These are phyloP conservation scores for Lerema accius DNA, from an alignment of 1,140 invertebrate genomes.

Conservation along the genomic window DNA sequence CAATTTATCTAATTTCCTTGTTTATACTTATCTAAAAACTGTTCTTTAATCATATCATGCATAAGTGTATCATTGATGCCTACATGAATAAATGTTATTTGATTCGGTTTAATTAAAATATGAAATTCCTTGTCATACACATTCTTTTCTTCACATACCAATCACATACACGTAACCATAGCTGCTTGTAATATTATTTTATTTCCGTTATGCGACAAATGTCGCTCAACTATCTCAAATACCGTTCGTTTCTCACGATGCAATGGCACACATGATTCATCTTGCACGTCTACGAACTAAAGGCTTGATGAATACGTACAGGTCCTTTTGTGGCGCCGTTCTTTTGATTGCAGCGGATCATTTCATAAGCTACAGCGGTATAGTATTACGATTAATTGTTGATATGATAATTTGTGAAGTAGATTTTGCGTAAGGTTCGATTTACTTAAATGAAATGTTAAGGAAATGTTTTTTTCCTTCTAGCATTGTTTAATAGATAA, in stretches of 20 bases:
- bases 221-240: constrained; percentile 14
- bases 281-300: neutral
- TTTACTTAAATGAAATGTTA: too few species aligned
- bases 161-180: constrained; percentile 2
- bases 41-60: too few species aligned
- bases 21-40: too few species aligned
- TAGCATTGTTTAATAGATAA: too few species aligned
- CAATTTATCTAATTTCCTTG: too few species aligned
- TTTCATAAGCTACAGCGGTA: constrained; percentile 10
- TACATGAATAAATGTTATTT: too few species aligned
- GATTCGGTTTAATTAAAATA: too few species aligned
- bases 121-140: too few species aligned
- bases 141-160: neutral
- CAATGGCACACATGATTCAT: constrained; percentile 20
- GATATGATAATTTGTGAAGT: neutral
- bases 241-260: constrained; percentile 30
- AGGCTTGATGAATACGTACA: constrained; percentile 9
- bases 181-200: constrained; percentile 6
- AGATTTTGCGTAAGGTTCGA: neutral
- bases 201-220: constrained; percentile 24
- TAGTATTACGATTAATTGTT: neutral
- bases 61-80: too few species aligned
- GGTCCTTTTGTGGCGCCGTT: constrained; percentile 15
- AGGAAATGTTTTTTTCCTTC: too few species aligned
- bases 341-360: constrained; percentile 1